Percentiles rank a stretch among this genome's conserved stretches.
phyloP scores from a whole-genome alignment of 2,888 invertebrate species.

The Archaeoteleia sp. region DNA sequence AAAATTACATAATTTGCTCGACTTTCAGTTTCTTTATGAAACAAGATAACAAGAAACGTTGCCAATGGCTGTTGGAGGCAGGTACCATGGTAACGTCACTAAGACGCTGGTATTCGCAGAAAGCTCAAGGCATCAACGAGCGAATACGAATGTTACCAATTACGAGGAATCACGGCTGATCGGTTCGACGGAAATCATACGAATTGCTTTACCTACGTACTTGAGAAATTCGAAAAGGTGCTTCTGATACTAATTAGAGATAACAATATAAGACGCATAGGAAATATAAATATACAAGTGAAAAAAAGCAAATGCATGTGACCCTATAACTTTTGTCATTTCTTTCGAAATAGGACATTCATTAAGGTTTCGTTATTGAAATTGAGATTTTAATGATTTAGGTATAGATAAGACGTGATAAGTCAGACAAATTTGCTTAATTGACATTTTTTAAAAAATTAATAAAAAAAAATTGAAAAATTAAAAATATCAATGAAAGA shows the following conservation, averaged over 20 bases:
- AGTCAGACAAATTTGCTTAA: too few species aligned
- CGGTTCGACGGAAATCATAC: slow-evolving; percentile 59
- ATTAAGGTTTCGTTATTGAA: too few species aligned
- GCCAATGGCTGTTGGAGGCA: slow-evolving; percentile 27
- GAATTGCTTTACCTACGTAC: slow-evolving; percentile 46
- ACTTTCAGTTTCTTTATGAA: slow-evolving; percentile 44
- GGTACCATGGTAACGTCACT: slow-evolving; percentile 49
- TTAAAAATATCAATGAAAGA: too few species aligned
- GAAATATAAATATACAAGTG: slow-evolving; percentile 12
- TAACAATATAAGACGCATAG: slow-evolving; percentile 16
- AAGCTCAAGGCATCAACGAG: slow-evolving; percentile 53
- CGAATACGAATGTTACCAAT: slow-evolving; percentile 60
- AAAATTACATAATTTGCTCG: slow-evolving; percentile 19
- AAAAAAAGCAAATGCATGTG: too few species aligned
- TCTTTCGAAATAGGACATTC: too few species aligned
- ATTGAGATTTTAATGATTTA: too few species aligned
- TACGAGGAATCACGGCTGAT: slow-evolving; percentile 63
- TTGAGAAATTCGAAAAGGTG: slow-evolving; percentile 41
- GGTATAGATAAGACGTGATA: too few species aligned
- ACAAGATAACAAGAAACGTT: slow-evolving; percentile 43
- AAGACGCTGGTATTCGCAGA: slow-evolving; percentile 54
- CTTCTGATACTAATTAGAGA: slow-evolving; percentile 42
- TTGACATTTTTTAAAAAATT: too few species aligned
- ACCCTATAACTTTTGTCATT: too few species aligned
- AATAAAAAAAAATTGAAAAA: too few species aligned